Evolutionary conservation across 2,113 vertebrate genomes (phyloP).

Genomic region (Ornithorhynchus anatinus): DNA sequence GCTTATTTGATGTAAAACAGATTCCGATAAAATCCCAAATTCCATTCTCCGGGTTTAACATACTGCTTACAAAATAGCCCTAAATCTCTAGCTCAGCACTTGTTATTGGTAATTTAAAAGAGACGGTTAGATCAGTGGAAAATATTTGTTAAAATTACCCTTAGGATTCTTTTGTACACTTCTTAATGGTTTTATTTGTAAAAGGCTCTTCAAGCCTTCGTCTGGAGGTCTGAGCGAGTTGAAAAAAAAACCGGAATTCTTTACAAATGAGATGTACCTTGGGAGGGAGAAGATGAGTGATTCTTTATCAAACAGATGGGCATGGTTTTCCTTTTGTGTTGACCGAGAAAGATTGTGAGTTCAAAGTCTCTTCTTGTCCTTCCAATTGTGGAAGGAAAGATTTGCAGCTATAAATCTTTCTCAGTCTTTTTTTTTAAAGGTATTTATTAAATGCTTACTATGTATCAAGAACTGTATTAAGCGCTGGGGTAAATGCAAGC

Average conservation of each 20-base stretch:
- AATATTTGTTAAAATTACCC: slow-evolving; percentile 14
- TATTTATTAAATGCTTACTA: too few relatives aligned
- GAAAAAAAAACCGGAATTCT: background rate
- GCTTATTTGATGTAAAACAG: slow-evolving; percentile 31
- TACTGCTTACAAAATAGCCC: slow-evolving; percentile 20
- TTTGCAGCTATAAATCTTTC: too few relatives aligned
- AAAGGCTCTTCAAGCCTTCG: slow-evolving; percentile 1
- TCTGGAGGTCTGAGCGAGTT: background rate
- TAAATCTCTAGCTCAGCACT: background rate
- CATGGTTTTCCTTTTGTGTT: slow-evolving; percentile 1
- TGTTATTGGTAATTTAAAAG: background rate
- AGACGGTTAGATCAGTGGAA: slow-evolving; percentile 2
- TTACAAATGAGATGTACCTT: slow-evolving; percentile 13
- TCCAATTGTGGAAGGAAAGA: too few relatives aligned
- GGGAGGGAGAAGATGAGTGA: background rate
- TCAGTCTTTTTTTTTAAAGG: too few relatives aligned
- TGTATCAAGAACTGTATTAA: too few relatives aligned
- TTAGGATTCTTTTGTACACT: slow-evolving; percentile 6
- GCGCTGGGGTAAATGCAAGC: too few relatives aligned
- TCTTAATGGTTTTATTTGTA: background rate
- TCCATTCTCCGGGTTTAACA: background rate
- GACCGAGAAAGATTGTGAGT: background rate
- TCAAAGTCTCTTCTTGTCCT: slow-evolving; percentile 3
- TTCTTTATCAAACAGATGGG: slow-evolving; percentile 17
- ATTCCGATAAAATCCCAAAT: slow-evolving; percentile 16